Conservation (phyloP, 2,113 vertebrate genomes). For the Grus americana region DNA sequence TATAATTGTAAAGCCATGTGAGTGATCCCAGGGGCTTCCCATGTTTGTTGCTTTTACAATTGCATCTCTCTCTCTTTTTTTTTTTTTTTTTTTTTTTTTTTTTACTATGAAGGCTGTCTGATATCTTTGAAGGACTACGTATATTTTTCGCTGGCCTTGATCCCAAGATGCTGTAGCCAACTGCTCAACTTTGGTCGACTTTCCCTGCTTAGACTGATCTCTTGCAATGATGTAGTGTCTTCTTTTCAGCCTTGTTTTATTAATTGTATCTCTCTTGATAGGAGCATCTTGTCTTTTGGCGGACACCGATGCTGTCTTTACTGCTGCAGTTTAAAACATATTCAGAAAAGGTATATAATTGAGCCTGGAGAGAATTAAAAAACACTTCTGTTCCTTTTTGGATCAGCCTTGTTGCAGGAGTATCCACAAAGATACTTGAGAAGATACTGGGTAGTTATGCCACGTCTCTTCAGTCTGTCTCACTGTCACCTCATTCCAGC, state of each 20-base stretch:
- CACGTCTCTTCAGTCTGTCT: too few relatives aligned
- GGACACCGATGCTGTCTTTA: neutral
- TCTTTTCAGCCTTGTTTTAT: neutral
- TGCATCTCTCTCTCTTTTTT: neutral
- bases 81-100: too few relatives aligned
- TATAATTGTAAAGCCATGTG: fast-evolving
- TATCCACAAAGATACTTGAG: neutral
- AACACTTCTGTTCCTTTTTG: neutral
- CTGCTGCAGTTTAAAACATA: neutral
- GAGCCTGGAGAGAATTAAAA: neutral
- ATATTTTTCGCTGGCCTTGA: neutral
- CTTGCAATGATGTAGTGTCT: neutral
- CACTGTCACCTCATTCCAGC: neutral
- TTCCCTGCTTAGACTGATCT: neutral
- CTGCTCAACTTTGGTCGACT: neutral
- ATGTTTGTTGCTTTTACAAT: neutral
- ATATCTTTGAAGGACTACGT: neutral
- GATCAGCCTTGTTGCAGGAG: neutral
- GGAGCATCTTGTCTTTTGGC: neutral
- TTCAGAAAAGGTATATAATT: neutral
- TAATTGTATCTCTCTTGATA: neutral
- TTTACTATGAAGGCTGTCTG: neutral
- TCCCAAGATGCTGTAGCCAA: neutral
- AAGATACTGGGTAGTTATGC: neutral
- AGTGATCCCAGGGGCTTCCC: neutral